phyloP scores from a whole-genome alignment of 2,888 invertebrate genomes.

The Troides helena region DNA sequence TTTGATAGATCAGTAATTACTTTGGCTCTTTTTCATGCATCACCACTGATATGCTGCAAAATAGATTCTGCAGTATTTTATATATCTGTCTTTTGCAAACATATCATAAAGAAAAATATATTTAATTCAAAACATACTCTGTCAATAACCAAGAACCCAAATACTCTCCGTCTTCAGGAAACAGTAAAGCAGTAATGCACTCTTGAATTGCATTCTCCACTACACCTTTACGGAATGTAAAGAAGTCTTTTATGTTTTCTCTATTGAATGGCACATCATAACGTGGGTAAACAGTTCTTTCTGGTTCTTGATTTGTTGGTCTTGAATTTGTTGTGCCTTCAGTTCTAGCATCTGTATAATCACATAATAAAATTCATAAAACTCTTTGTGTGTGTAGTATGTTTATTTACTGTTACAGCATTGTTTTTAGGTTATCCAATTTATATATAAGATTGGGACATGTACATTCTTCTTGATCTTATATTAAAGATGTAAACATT shows the following conservation, averaged over 20 bases:
- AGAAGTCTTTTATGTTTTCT: conserved; percentile 84
- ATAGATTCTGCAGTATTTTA: too few relatives aligned
- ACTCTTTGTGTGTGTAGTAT: background rate
- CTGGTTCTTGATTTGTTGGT: conserved; percentile 49
- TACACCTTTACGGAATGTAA: conserved; percentile 86
- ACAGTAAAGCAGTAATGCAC: conserved; percentile 83
- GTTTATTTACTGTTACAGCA: too few relatives aligned
- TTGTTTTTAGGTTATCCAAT: too few relatives aligned
- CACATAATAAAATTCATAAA: background rate
- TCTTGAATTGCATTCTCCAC: conserved; percentile 87
- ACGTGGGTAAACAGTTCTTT: conserved; percentile 63
- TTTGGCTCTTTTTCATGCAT: too few relatives aligned
- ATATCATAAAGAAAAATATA: background rate
- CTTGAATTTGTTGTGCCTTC: conserved; percentile 48
- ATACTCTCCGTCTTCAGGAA: conserved; percentile 85
- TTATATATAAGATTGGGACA: too few relatives aligned
- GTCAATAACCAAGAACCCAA: conserved; percentile 89
- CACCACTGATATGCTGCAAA: too few relatives aligned
- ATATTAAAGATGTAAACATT: too few relatives aligned
- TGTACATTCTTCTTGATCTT: too few relatives aligned
- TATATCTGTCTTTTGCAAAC: too few relatives aligned
- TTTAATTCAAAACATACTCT: conserved; percentile 83
- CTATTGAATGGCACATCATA: conserved; percentile 71
- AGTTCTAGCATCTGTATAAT: conserved; percentile 56
- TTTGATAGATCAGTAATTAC: too few relatives aligned